Evolutionary conservation across 2,888 invertebrate genomes (phyloP).

Genomic region (Monopis laevigella): DNA sequence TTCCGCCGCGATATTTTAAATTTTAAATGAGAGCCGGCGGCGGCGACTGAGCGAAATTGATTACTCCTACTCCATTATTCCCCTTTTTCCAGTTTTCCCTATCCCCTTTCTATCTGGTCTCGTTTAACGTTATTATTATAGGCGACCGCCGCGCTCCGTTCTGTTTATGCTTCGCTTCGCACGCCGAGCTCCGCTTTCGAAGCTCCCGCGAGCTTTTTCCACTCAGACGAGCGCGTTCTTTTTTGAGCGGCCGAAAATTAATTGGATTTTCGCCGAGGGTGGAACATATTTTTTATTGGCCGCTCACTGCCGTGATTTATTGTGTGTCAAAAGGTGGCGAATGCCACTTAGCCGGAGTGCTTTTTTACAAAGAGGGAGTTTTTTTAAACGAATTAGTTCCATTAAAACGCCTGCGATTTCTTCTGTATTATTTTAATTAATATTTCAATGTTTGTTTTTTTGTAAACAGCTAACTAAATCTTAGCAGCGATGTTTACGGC

Average conservation of each 20-base stretch:
- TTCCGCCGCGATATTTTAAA: conserved; percentile 58
- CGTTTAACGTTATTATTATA: conserved; percentile 60
- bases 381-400: conserved; percentile 40
- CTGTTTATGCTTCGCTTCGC: conserved; percentile 21
- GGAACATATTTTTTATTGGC: conserved; percentile 66
- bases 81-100: conserved; percentile 58
- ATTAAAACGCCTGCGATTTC: conserved; percentile 13
- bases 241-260: conserved; percentile 64
- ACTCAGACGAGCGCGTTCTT: conserved; percentile 54
- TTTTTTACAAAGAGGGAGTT: conserved; percentile 39
- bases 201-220: conserved; percentile 42
- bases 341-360: conserved; percentile 60
- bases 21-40: conserved; percentile 59
- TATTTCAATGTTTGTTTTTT: too few relatives aligned
- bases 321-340: conserved; percentile 66
- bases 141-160: conserved; percentile 24
- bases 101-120: conserved; percentile 50
- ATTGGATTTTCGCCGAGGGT: conserved; percentile 67
- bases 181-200: conserved; percentile 10
- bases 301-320: conserved; percentile 64
- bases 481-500: conserved; percentile 6
- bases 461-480: too few relatives aligned
- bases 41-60: conserved; percentile 63
- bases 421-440: too few relatives aligned
- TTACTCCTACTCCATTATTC: conserved; percentile 66